Conservation (phyloP, 2,888 invertebrate species). For the Noctua janthina region DNA sequence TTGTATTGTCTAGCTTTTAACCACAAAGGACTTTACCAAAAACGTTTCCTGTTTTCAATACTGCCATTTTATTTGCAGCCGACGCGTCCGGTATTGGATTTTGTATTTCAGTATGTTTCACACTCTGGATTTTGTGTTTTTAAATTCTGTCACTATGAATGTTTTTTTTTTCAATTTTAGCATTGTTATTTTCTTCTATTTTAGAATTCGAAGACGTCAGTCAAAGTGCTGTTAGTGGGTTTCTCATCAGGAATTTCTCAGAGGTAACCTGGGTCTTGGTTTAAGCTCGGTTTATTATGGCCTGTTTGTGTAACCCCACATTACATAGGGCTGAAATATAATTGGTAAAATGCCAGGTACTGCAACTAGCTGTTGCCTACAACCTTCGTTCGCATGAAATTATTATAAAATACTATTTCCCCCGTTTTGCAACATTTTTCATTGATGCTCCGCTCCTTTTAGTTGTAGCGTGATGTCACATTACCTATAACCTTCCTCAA, state of each 20-base stretch:
- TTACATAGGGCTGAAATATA: background rate
- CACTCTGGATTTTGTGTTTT: background rate
- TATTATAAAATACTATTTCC: no score
- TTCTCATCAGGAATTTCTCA: background rate
- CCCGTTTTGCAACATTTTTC: no score
- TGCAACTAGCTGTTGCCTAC: no score
- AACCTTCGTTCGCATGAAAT: no score
- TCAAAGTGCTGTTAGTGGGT: no score
- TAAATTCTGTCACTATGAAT: background rate
- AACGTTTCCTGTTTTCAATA: slow-evolving; percentile 2
- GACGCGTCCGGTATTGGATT: background rate
- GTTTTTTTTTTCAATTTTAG: background rate
- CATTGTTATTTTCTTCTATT: background rate
- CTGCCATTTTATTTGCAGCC: slow-evolving; percentile 3
- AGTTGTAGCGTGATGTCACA: no score
- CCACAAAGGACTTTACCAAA: background rate
- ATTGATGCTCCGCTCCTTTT: no score
- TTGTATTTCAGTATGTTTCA: background rate
- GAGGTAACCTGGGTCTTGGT: background rate
- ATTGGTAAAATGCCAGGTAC: no score
- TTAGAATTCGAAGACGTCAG: background rate
- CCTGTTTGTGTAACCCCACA: background rate
- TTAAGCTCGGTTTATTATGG: background rate
- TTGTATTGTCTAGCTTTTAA: background rate
- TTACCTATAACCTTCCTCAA: no score